Percentiles rank a stretch among this genome's conserved stretches.
phyloP scores from a whole-genome alignment of 2,113 vertebrate species.

The human region GRCh38 chr6:116203501-116204000 shows the following conservation, averaged over 20 bases:
- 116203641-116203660: not conserved
- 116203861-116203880: not conserved
- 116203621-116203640: not conserved
- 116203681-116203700: not conserved
- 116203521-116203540: not conserved
- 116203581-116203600: not conserved
- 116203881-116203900: not conserved
- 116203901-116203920: not conserved
- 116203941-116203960: too few species aligned
- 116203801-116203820: not conserved
- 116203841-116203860: not conserved
- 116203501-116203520: not conserved
- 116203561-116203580: not conserved
- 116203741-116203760: not conserved
- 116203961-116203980: not conserved
- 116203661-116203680: not conserved
- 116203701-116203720: not conserved
- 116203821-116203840: not conserved
- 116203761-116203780: not conserved
- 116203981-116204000: not conserved
- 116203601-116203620: not conserved
- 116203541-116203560: not conserved
- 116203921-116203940: constrained; percentile 18
- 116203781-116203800: not conserved
- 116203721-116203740: not conserved